Conservation (phyloP, 2,113 vertebrate species). For the Pseudopipra pipra region DNA sequence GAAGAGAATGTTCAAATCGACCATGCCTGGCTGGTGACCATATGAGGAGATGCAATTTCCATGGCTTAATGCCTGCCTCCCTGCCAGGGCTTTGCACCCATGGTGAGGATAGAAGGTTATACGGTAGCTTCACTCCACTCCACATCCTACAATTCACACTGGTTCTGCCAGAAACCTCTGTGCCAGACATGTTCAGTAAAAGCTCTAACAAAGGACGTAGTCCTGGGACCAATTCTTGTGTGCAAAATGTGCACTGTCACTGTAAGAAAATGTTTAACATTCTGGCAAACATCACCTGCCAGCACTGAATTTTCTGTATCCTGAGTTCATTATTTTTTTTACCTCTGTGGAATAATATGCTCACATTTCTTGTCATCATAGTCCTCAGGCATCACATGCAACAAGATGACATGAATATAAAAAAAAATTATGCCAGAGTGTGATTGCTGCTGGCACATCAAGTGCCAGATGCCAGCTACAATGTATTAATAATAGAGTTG, state of each 20-base stretch:
- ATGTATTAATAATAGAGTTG: constrained; percentile 47
- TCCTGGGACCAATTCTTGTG: background rate
- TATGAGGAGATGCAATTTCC: background rate
- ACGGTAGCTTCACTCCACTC: background rate
- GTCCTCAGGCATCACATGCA: background rate
- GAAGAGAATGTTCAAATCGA: background rate
- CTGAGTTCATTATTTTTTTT: background rate
- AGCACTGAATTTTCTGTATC: background rate
- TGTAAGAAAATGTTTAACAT: background rate
- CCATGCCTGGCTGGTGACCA: background rate
- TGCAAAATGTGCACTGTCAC: background rate
- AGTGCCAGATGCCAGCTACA: constrained; percentile 30
- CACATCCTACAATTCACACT: background rate
- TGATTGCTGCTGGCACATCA: constrained; percentile 2
- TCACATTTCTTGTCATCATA: background rate
- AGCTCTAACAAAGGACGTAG: background rate
- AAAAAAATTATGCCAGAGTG: background rate
- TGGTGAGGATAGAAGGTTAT: background rate
- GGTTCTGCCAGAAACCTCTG: background rate
- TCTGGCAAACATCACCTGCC: background rate
- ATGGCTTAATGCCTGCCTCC: background rate
- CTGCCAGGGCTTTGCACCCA: background rate
- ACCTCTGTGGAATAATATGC: background rate
- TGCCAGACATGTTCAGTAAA: background rate
- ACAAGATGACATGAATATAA: constrained; percentile 2